These are phyloP conservation scores for Pseudopipra pipra DNA, from an alignment of 2,113 vertebrate species.

Conservation along the genomic window DNA sequence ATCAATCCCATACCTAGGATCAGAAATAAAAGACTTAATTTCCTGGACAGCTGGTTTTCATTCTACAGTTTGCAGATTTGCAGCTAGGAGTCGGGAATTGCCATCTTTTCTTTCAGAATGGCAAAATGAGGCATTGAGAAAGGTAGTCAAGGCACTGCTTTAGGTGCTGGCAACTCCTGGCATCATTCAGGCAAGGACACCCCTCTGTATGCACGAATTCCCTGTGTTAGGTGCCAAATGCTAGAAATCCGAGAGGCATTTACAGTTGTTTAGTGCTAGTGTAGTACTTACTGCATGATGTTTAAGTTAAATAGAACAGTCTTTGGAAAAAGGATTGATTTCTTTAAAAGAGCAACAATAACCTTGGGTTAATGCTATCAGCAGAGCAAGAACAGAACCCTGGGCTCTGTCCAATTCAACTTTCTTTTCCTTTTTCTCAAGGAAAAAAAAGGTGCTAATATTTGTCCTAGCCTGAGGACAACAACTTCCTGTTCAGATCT, in stretches of 20 bases:
- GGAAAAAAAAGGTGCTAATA: not conserved
- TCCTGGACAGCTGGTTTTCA: constrained; percentile 19
- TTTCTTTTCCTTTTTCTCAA: not conserved
- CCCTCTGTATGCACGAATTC: not conserved
- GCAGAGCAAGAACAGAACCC: not conserved
- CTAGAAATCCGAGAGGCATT: not conserved
- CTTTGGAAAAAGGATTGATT: not conserved
- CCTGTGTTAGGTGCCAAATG: not conserved
- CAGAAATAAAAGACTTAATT: constrained; percentile 9
- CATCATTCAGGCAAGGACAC: not conserved
- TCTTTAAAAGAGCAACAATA: not conserved
- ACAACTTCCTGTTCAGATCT: not conserved
- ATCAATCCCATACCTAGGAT: not conserved
- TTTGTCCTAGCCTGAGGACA: not conserved
- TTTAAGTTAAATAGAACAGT: not conserved
- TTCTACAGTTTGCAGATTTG: not conserved
- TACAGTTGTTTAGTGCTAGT: not conserved
- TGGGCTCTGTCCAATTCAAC: not conserved
- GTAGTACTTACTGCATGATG: not conserved
- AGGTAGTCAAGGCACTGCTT: not conserved
- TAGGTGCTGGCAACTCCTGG: not conserved
- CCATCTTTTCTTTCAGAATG: not conserved
- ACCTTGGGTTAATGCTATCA: not conserved
- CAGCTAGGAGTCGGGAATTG: not conserved
- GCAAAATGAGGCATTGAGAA: not conserved